Conservation (phyloP, 2,888 invertebrate genomes). For the Orthonychiurus folsomi region DNA sequence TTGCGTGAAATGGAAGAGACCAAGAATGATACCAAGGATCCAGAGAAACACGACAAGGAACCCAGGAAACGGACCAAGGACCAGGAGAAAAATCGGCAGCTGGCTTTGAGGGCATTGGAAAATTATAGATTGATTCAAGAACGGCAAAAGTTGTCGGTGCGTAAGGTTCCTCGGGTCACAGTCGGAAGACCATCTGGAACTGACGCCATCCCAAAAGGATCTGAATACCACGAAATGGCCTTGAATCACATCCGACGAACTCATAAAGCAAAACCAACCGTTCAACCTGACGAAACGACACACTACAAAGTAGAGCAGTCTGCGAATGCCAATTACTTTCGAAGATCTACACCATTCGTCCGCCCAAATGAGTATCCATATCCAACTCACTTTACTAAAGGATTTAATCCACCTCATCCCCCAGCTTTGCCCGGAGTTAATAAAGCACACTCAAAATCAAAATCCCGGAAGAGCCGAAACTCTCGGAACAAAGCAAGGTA, state of each 20-base stretch:
- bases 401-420: too few relatives aligned
- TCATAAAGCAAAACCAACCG: not conserved
- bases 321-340: too few relatives aligned
- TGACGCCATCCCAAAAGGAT: not conserved
- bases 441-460: too few relatives aligned
- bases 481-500: too few relatives aligned
- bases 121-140: not conserved
- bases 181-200: not conserved
- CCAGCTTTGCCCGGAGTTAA: too few relatives aligned
- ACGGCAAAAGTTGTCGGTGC: not conserved
- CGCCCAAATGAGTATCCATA: too few relatives aligned
- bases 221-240: not conserved
- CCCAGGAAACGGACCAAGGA: not conserved
- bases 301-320: too few relatives aligned
- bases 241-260: not conserved
- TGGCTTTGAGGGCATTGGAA: constrained; percentile 4
- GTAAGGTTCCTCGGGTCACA: not conserved
- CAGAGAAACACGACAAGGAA: too few relatives aligned
- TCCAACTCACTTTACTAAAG: too few relatives aligned
- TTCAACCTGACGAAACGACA: too few relatives aligned
- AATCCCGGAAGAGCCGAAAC: too few relatives aligned
- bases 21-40: not conserved
- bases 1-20: not conserved
- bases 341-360: too few relatives aligned
- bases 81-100: not conserved